These are phyloP conservation scores for Dipodomys merriami DNA, from an alignment of 2,113 vertebrate genomes.

Conservation along the genomic window DNA sequence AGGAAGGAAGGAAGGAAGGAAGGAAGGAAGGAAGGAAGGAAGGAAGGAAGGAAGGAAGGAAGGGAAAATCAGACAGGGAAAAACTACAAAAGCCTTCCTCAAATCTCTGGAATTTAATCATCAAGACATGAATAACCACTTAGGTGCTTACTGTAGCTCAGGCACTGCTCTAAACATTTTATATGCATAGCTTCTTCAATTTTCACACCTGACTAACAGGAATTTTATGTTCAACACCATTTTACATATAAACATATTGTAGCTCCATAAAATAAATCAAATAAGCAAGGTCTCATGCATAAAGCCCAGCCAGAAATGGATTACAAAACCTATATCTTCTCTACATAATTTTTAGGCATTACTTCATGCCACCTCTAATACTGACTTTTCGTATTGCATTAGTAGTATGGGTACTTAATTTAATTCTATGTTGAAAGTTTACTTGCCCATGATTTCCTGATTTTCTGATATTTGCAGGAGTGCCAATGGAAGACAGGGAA, in stretches of 20 bases:
- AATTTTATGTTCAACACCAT: neutral
- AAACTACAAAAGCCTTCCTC: neutral
- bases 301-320: neutral
- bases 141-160: neutral
- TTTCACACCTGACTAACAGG: neutral
- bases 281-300: neutral
- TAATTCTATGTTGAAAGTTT: neutral
- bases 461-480: neutral
- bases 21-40: too few relatives aligned
- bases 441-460: neutral
- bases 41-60: too few relatives aligned
- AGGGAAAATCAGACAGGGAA: too few relatives aligned
- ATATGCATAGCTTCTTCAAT: neutral
- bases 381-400: neutral
- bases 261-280: neutral
- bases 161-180: neutral
- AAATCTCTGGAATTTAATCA: neutral
- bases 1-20: too few relatives aligned
- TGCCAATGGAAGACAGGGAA: neutral
- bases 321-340: neutral
- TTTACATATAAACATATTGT: constrained; percentile 16
- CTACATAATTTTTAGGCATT: neutral
- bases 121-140: neutral
- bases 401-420: neutral
- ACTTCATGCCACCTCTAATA: neutral